Conservation (phyloP, 2,888 invertebrate species). For the Stegana nigrithorax region DNA sequence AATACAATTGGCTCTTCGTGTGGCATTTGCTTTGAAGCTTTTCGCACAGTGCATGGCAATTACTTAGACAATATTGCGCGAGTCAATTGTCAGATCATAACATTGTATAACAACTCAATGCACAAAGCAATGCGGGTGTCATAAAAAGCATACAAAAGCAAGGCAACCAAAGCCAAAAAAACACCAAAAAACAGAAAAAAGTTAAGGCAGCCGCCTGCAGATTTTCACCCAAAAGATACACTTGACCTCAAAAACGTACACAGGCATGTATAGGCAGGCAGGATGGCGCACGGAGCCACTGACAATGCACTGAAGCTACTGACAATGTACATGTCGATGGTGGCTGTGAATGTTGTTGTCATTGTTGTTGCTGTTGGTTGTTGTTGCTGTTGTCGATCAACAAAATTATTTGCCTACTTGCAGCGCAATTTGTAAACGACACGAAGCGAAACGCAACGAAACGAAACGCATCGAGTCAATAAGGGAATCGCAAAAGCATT, state of each 20-base stretch:
- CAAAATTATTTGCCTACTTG: slow-evolving; percentile 8
- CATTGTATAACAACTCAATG: too few species aligned
- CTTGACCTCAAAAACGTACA: slow-evolving; percentile 59
- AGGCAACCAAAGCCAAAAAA: too few species aligned
- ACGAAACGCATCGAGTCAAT: neutral
- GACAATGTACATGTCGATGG: neutral
- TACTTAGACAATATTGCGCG: too few species aligned
- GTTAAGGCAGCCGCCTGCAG: too few species aligned
- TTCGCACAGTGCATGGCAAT: too few species aligned
- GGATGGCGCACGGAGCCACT: neutral
- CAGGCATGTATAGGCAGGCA: slow-evolving; percentile 35
- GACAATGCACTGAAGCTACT: neutral
- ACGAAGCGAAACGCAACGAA: neutral
- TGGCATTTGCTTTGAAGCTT: too few species aligned
- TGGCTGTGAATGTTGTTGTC: neutral
- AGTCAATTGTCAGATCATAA: too few species aligned
- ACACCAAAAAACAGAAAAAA: too few species aligned
- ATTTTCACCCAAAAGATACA: too few species aligned
- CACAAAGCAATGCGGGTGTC: too few species aligned
- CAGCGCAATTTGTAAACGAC: neutral
- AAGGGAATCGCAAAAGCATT: neutral
- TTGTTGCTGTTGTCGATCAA: neutral
- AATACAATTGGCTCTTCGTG: too few species aligned
- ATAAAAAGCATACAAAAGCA: too few species aligned
- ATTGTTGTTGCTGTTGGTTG: neutral